Percentiles rank a stretch among this genome's conserved stretches.
These are phyloP conservation scores for Mormyrops attenuatus DNA, from an alignment of 2,797 vertebrate genomes.

Conservation along the genomic window DNA sequence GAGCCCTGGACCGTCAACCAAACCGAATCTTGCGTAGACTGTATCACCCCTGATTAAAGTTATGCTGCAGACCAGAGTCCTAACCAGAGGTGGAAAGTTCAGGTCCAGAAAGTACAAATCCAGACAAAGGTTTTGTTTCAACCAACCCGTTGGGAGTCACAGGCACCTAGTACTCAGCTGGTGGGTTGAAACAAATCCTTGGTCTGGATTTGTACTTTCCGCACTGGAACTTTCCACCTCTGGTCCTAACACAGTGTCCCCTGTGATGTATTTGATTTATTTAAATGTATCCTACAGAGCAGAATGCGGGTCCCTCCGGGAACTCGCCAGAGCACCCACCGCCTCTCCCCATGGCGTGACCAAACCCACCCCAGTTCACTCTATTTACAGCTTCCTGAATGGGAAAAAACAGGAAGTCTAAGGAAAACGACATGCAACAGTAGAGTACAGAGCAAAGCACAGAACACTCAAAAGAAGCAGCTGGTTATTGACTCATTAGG, in stretches of 20 bases:
- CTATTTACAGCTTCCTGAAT: not conserved
- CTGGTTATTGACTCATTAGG: not conserved
- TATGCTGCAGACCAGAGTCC: not conserved
- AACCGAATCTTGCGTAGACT: not conserved
- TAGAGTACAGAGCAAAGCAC: not conserved
- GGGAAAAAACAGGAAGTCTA: not conserved
- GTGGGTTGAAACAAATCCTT: no score
- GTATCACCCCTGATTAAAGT: not conserved
- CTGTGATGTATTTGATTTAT: not conserved
- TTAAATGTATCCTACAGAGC: not conserved
- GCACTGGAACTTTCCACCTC: no score
- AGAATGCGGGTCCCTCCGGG: no score
- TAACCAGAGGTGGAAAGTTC: not conserved
- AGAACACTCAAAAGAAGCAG: not conserved
- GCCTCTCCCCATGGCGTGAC: not conserved
- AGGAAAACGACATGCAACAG: not conserved
- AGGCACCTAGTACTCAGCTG: no score
- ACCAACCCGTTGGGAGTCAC: no score
- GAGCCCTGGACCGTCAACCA: not conserved
- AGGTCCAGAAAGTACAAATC: not conserved
- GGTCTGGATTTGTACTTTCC: no score
- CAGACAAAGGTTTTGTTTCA: no score
- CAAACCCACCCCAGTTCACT: not conserved
- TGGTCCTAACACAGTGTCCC: not conserved
- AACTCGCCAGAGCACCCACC: no score